phyloP scores from a whole-genome alignment of 2,888 invertebrate species.

The Fabriciana adippe region DNA sequence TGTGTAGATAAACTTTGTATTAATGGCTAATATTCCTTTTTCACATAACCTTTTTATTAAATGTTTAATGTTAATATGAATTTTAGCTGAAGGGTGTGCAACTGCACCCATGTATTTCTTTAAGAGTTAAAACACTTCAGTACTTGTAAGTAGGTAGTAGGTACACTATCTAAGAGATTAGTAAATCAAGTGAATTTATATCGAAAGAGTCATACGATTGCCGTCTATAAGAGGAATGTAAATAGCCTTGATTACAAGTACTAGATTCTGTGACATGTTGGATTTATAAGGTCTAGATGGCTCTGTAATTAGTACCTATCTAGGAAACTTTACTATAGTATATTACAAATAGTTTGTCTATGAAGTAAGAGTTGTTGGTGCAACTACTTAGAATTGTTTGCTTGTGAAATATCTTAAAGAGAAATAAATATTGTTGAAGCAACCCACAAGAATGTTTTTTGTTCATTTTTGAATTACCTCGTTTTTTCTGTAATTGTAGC shows the following conservation, averaged over 20 bases:
- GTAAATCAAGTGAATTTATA: conserved; percentile 17
- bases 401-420: neutral
- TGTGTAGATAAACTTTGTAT: no score
- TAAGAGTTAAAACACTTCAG: no score
- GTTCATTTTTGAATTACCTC: neutral
- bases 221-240: conserved; percentile 38
- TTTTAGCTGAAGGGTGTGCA: no score
- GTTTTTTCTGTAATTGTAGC: neutral
- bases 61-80: no score
- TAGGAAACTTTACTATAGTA: conserved; percentile 12
- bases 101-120: no score
- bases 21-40: no score
- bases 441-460: neutral
- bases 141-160: no score
- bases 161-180: conserved; percentile 28
- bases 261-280: conserved; percentile 24
- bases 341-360: neutral
- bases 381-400: neutral
- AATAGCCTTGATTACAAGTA: conserved; percentile 38
- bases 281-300: conserved; percentile 29
- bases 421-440: neutral
- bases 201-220: conserved; percentile 36
- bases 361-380: neutral
- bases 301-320: conserved; percentile 12
- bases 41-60: no score